phyloP scores from a whole-genome alignment of 2,888 invertebrate genomes.

The Heliconius ismenius region DNA sequence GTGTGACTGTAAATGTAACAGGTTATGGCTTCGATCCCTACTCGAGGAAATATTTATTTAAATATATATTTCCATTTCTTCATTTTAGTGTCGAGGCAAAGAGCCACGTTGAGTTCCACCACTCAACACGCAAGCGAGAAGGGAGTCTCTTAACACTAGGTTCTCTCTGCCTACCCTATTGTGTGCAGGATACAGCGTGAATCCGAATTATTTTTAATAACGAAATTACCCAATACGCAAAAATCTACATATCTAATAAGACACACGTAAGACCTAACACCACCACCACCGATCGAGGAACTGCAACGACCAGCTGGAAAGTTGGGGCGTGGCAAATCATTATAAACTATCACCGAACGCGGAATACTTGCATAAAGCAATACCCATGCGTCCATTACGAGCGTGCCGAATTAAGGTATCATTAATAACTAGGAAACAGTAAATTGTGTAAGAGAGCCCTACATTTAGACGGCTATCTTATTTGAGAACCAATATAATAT shows the following conservation, averaged over 20 bases:
- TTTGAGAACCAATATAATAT: conserved; percentile 45
- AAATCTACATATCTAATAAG: conserved; percentile 33
- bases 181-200: too few species aligned
- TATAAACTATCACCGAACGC: conserved; percentile 48
- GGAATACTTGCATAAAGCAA: conserved; percentile 49
- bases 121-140: too few species aligned
- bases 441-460: conserved; percentile 54
- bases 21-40: too few species aligned
- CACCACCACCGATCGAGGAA: conserved; percentile 41
- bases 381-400: conserved; percentile 47
- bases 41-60: too few species aligned
- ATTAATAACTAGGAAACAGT: conserved; percentile 54
- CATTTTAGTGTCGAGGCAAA: too few species aligned
- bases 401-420: conserved; percentile 51
- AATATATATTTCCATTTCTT: too few species aligned
- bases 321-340: conserved; percentile 47
- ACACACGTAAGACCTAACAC: conserved; percentile 37
- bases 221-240: not conserved
- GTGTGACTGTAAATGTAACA: too few species aligned
- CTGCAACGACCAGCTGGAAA: conserved; percentile 43
- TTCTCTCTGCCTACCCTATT: too few species aligned
- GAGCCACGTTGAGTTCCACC: too few species aligned
- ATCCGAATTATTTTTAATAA: not conserved
- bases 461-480: conserved; percentile 60
- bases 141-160: too few species aligned